Evolutionary conservation across 2,888 invertebrate genomes (phyloP).

Genomic region (Noctuana brunneofusca): DNA sequence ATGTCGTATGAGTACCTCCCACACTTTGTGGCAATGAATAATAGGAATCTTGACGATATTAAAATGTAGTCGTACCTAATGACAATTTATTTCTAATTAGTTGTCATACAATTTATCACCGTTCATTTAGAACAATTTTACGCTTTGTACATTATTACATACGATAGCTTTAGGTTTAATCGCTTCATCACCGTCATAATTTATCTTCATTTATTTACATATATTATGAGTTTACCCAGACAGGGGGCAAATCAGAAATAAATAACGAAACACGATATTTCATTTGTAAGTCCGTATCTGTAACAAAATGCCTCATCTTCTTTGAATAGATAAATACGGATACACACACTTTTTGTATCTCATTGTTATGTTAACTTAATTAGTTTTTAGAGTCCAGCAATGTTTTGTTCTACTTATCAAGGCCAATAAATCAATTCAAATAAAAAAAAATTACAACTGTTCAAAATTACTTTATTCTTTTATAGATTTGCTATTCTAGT

Average conservation of each 20-base stretch:
- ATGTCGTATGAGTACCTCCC: conserved; percentile 53
- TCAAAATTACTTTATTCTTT: neutral
- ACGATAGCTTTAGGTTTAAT: neutral
- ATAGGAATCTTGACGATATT: conserved; percentile 38
- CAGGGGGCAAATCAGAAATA: too few species aligned
- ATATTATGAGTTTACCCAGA: too few species aligned
- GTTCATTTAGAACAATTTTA: neutral
- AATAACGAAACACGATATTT: too few species aligned
- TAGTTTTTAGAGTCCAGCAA: conserved; percentile 29
- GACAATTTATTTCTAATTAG: conserved; percentile 11
- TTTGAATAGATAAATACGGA: conserved; percentile 28
- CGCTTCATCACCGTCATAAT: neutral
- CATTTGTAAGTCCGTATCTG: conserved; percentile 13
- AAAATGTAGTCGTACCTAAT: conserved; percentile 7
- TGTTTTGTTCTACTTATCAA: conserved; percentile 30
- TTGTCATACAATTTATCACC: neutral
- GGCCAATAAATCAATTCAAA: conserved; percentile 25
- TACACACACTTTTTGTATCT: conserved; percentile 27
- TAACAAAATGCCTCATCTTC: conserved; percentile 25
- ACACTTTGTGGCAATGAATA: conserved; percentile 56
- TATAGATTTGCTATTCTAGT: neutral
- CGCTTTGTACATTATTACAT: too few species aligned
- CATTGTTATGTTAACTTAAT: conserved; percentile 32
- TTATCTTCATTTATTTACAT: too few species aligned
- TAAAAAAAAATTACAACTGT: conserved; percentile 2